Percentiles rank a stretch among this genome's conserved stretches.
Evolutionary conservation across 2,797 vertebrate species (phyloP).

Genomic region (Trematomus bernacchii): DNA sequence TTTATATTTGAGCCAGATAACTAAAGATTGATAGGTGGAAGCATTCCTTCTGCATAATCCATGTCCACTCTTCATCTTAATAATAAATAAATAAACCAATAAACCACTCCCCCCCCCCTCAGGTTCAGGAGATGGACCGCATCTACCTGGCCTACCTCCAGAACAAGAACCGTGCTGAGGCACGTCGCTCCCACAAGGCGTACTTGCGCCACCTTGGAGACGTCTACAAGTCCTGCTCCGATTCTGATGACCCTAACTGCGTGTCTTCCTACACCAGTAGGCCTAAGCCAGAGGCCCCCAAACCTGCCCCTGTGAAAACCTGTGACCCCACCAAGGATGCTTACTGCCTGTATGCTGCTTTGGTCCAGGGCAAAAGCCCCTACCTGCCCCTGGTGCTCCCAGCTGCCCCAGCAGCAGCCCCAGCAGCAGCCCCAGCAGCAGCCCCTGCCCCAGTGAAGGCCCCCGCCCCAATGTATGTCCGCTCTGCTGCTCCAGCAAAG

Average conservation of each 20-base stretch:
- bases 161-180: slow-evolving; percentile 87
- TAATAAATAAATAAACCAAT: too few species aligned
- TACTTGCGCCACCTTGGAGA: slow-evolving; percentile 85
- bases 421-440: slow-evolving; percentile 36
- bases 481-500: slow-evolving; percentile 61
- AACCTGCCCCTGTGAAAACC: slow-evolving; percentile 80
- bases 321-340: slow-evolving; percentile 86
- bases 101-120: neutral
- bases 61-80: too few species aligned
- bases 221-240: slow-evolving; percentile 85
- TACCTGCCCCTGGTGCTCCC: slow-evolving; percentile 74
- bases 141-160: slow-evolving; percentile 88
- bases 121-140: slow-evolving; percentile 85
- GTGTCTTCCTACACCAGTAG: slow-evolving; percentile 76
- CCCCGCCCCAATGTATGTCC: slow-evolving; percentile 63
- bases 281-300: slow-evolving; percentile 76
- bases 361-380: slow-evolving; percentile 79
- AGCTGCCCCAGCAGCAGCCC: too few species aligned
- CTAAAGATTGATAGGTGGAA: too few species aligned
- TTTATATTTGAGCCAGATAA: neutral
- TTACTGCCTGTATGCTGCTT: slow-evolving; percentile 80
- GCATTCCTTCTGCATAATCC: too few species aligned
- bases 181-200: slow-evolving; percentile 83
- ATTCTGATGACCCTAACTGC: slow-evolving; percentile 83
- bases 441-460: slow-evolving; percentile 70